Conservation (phyloP, 1,140 invertebrate genomes). For the roundworm (Caenorhabditis elegans) region DNA sequence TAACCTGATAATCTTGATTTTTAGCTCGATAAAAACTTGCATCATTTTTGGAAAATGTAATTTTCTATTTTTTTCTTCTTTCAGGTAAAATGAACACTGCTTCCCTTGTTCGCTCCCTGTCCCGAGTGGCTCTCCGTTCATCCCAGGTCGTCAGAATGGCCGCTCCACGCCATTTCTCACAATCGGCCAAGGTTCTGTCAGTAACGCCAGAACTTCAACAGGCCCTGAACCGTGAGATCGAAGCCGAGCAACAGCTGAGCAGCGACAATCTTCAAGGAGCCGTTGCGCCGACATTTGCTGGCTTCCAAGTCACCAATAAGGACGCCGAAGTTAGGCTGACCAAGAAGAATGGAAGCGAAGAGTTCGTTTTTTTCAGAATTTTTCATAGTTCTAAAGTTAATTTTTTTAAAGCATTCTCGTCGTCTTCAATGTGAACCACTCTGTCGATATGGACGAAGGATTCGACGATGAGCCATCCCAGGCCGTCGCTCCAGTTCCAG, state of each 20-base stretch:
- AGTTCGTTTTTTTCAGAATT: slow-evolving; percentile 43
- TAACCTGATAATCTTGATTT: no score
- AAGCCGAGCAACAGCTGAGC: slow-evolving; percentile 56
- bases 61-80: background rate
- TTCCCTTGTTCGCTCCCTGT: background rate
- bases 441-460: slow-evolving; percentile 61
- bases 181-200: background rate
- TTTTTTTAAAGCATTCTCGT: slow-evolving; percentile 59
- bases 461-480: slow-evolving; percentile 46
- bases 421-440: slow-evolving; percentile 64
- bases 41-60: background rate
- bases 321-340: slow-evolving; percentile 64
- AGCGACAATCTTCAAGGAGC: slow-evolving; percentile 62
- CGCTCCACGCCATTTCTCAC: background rate
- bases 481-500: slow-evolving; percentile 47
- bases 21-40: no score
- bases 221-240: slow-evolving; percentile 59
- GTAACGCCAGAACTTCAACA: slow-evolving; percentile 53
- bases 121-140: background rate
- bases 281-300: slow-evolving; percentile 51
- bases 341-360: slow-evolving; percentile 59
- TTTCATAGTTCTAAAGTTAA: background rate
- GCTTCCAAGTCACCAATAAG: slow-evolving; percentile 60
- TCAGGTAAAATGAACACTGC: background rate
- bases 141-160: background rate